Evolutionary conservation across 2,888 invertebrate species (phyloP).

Genomic region (Cosmia pyralina): DNA sequence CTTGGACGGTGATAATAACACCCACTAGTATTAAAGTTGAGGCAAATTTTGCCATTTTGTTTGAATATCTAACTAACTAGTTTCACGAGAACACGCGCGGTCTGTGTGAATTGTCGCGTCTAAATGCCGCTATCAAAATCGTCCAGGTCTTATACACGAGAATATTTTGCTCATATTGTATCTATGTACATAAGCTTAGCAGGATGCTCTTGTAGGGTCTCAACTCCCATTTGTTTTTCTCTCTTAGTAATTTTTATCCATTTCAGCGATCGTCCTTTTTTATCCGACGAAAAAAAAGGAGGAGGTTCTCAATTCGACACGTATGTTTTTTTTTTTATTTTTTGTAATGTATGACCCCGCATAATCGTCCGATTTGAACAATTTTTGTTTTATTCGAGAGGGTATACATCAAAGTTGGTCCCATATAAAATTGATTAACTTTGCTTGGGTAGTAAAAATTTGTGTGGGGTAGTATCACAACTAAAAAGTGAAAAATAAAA

Average conservation of each 20-base stretch:
- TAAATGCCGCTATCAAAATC: constrained; percentile 52
- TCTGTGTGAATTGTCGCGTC: constrained; percentile 48
- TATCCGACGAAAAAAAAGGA: no score
- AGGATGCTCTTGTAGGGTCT: constrained; percentile 21
- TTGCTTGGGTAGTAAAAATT: no score
- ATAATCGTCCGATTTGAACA: no score
- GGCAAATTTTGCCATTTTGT: constrained; percentile 70
- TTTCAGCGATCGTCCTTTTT: constrained; percentile 13
- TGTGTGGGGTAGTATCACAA: no score
- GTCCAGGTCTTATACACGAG: constrained; percentile 59
- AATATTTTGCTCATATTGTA: constrained; percentile 36
- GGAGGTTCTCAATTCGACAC: no score
- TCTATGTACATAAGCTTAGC: constrained; percentile 8
- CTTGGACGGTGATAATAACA: constrained; percentile 67
- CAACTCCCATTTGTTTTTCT: constrained; percentile 36
- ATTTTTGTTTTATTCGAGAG: no score
- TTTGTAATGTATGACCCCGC: no score
- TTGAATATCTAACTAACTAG: constrained; percentile 39
- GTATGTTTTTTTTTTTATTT: no score
- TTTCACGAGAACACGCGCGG: constrained; percentile 51
- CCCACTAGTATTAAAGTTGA: constrained; percentile 63
- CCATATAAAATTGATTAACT: no score
- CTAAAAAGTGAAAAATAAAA: no score
- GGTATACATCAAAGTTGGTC: no score
- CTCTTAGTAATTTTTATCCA: neutral